phyloP scores from a whole-genome alignment of 2,797 vertebrate genomes.

The Sebastes kiyomatsui region DNA sequence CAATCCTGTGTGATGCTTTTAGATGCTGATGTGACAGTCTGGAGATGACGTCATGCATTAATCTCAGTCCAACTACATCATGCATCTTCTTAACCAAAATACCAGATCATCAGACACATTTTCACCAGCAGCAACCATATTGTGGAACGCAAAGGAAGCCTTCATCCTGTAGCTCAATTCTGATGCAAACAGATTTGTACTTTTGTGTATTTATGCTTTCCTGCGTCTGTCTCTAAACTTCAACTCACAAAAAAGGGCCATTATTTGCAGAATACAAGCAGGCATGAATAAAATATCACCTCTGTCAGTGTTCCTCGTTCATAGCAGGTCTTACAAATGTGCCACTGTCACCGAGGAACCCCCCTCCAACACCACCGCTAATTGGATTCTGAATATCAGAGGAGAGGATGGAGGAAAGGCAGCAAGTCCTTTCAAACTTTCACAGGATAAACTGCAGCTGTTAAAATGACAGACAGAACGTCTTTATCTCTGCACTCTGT shows the following conservation, averaged over 20 bases:
- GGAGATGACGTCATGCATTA: not conserved
- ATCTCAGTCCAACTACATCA: not conserved
- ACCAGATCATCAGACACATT: not conserved
- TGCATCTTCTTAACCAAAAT: too few species aligned
- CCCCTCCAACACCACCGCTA: conserved; percentile 30
- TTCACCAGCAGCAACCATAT: not conserved
- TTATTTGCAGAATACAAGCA: conserved; percentile 13
- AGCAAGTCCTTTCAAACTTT: conserved; percentile 20
- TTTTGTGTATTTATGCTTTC: not conserved
- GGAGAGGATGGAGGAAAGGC: conserved; percentile 22
- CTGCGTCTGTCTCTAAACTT: not conserved
- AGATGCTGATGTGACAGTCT: not conserved
- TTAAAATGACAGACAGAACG: conserved; percentile 1
- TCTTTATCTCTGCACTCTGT: conserved; percentile 19
- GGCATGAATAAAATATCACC: conserved; percentile 52
- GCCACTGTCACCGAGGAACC: conserved; percentile 26
- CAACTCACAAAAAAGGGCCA: not conserved
- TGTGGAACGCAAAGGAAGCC: not conserved
- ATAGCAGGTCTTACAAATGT: conserved; percentile 48
- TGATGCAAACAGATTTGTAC: not conserved
- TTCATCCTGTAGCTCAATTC: not conserved
- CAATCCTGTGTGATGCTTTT: not conserved
- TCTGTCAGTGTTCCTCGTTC: conserved; percentile 30
- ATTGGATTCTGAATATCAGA: conserved; percentile 63
- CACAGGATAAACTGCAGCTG: conserved; percentile 17